Evolutionary conservation across 2,113 vertebrate genomes (phyloP), one percentile per base, ranked within the genome.

Genomic region (Clarias batrachus): DNA sequence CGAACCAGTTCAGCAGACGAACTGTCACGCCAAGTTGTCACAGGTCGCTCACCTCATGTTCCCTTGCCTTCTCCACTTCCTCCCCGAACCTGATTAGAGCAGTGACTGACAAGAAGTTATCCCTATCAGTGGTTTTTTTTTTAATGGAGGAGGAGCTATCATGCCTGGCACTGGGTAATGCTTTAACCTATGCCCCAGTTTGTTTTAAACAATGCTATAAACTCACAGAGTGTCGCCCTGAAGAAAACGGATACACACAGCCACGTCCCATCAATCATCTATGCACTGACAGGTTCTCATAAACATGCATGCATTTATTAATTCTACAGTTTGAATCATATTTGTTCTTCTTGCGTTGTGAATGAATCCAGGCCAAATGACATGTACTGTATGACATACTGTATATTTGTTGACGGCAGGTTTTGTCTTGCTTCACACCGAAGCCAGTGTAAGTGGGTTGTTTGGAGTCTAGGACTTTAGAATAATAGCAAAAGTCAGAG

Each of bases 341-440:
- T 48, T 77, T 25, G 23, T 71, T 87, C 30, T 27, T 33, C 25
- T 84, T 74, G 78, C 79, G 2, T 54, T 80, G 33, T 30, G 57
- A 12, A 52, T 11, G 25, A 52, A n/a, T 6, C 12, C 37, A 41
- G 30, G 66, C 81, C 73, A 85, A 78, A 54, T 68, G 48, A 48
- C 48, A 41, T 41, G 41, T 81, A 37, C 33, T 37, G 3, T 37
- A 83, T 68, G 65, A 85, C 80, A 48, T 57, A 48, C 48, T 7
- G 48, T 48, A 30, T 83, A 87, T 81, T 81, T 87, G 73, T 86
- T 87, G 86, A 83, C 82, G 54, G 60, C 65, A 86, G 66, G 52
- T 73, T 85, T 65, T 68, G 6, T 57, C 27, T 9, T 33, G 60
- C 73, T 85, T 37, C 78, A 73, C 82, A 79, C 14, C 17, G 11